A percentile compares a stretch with the other conserved stretches of the same genome.
These are phyloP conservation scores for Herpetotheres cachinnans DNA, from an alignment of 2,113 vertebrate species.

Conservation along the genomic window DNA sequence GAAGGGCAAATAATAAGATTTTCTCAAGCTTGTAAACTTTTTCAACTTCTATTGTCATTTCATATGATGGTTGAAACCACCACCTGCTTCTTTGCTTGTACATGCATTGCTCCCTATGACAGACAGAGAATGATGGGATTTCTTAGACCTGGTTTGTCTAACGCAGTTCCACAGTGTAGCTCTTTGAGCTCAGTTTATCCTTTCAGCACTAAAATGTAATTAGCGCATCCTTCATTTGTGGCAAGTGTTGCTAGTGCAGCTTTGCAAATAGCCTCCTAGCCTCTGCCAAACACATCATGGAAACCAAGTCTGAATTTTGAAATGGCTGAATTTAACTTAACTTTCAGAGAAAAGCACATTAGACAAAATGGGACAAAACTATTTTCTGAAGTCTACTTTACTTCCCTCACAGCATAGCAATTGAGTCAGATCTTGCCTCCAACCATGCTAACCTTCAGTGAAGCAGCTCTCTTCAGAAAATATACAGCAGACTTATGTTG, in stretches of 20 bases:
- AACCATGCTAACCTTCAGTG: background rate
- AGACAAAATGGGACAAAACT: background rate
- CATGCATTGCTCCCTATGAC: background rate
- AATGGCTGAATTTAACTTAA: background rate
- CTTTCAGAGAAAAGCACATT: background rate
- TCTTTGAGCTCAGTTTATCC: background rate
- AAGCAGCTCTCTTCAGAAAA: background rate
- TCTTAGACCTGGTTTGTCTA: background rate
- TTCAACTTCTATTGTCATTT: background rate
- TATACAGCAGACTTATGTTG: background rate
- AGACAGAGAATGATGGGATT: background rate
- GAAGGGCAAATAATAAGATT: background rate
- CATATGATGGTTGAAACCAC: background rate
- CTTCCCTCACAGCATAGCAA: background rate
- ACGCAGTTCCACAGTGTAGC: background rate
- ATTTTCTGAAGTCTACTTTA: background rate
- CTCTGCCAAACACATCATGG: background rate
- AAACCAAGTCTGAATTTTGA: background rate
- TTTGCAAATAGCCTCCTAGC: background rate
- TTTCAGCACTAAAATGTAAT: background rate
- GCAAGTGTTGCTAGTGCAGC: background rate
- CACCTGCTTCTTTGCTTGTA: background rate
- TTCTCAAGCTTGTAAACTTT: background rate
- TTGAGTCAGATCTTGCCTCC: background rate
- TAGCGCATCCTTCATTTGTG: accelerated